Base-by-base conservation (phyloP, 2,888 invertebrate genomes). In the Mayetiola destructor region DNA sequence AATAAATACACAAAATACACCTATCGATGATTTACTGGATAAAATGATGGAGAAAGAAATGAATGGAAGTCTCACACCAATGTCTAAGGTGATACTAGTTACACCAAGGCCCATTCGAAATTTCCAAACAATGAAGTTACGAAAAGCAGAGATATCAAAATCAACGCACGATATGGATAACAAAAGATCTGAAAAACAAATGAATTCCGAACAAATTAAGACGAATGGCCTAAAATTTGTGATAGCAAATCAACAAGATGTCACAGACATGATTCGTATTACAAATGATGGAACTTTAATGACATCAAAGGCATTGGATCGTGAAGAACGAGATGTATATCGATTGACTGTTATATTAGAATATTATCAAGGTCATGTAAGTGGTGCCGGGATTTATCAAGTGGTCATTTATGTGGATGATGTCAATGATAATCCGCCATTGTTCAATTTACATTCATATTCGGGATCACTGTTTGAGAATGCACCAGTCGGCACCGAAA, bases 341-440 rank as follows among this genome's bases (percentile, higher is more conserved):
- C 78, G 84, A 64, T 74, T 89, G 62, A 88, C 88, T 0, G 81
- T 89, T 0, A 85, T 89, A 40, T 87, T 84, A 10, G 88, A 89
- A 68, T 84, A 83, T 62, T 79, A 76, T 21, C 80, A 84, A 66
- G 85, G 85, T 8, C 69, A 79, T 59, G 77, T 80, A 57, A 80
- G 81, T 60, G 82, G 81, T 8, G 82, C 83, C 55, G 85, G 84
- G 2, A 82, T 87, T 58, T 88, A 86, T 66, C 88, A 87, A 76
- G 84, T 88, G 1, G 83, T 81, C 12, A 78, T 91, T 30, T 75
- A 81, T 57, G 88, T 91, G 1, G 85, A 87, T 59, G 91, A 92
- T 66, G 87, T 87, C 60, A 91, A 92, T 65, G 91, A 91, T 65
- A 90, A 90, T 65, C 78, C 88, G 3, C 93, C 94, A 0, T 70